Evolutionary conservation across 2,888 invertebrate species (phyloP), one percentile per base, ranked within the genome.

Genomic region (Mesoligia furuncula): DNA sequence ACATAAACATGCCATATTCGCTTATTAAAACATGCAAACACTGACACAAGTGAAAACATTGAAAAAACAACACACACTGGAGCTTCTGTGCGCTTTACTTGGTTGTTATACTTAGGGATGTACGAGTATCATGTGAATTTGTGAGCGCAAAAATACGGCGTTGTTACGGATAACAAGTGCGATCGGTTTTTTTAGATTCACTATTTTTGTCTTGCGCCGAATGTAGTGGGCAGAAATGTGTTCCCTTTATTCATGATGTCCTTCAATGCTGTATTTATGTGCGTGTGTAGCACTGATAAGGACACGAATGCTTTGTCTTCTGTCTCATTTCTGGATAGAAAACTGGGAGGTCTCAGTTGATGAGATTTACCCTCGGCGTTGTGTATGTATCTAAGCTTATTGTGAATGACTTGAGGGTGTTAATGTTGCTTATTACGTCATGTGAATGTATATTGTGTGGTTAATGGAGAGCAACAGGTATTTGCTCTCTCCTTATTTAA

Each of bases 371-470:
- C 73, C 73, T 73, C 68, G 24, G 74, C 81, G 83, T 85, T 73
- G 61, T 82, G 54, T 81, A 85, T 86, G 75, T 84, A n/a, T n/a
- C n/a, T n/a, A 75, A 83, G 91, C 91, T 91, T 84, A 86, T 88
- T 90, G 88, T 91, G 71, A 80, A 24, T 73, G 77, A 71, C 66
- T 51, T 72, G 70, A 74, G 68, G 54, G 75, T 80, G 65, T 82
- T 74, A 66, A 79, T 88, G 85, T 77, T 82, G 89, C 87, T 88
- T 90, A 87, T 89, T 86, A 84, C 80, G 80, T 86, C 73, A 73
- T 77, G 77, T 88, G 83, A 84, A 84, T 84, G 89, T 83, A 68
- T 74, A 80, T 85, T 85, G 80, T 88, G 42, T 27, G 68, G 71
- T 75, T 42, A 75, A 81, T 72, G 77, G 57, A n/a, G 73, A 79